Conservation (phyloP, 2,113 vertebrate species). For the Hemichromis elongatus region DNA sequence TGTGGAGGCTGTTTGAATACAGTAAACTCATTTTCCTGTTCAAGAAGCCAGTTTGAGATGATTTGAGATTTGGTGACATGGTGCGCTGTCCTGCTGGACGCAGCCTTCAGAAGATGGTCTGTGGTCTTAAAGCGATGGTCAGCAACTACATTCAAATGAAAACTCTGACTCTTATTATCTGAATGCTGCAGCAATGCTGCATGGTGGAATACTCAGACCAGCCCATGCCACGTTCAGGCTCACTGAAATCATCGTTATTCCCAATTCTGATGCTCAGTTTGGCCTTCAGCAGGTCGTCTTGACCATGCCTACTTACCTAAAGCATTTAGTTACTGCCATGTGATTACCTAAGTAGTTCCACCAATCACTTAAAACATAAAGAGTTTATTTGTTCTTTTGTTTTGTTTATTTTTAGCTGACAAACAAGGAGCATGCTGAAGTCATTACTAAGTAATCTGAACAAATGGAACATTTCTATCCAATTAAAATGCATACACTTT, state of each 20-base stretch:
- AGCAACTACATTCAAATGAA: background rate
- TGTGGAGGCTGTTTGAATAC: fast-evolving
- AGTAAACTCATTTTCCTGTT: background rate
- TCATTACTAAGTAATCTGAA: background rate
- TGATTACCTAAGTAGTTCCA: background rate
- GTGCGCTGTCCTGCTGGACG: background rate
- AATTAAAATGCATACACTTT: fast-evolving
- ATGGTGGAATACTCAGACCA: fast-evolving
- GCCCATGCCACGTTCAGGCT: background rate
- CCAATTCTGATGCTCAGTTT: background rate
- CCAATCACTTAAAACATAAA: background rate
- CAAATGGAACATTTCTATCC: background rate
- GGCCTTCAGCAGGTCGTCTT: background rate
- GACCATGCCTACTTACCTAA: background rate
- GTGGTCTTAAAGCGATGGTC: background rate
- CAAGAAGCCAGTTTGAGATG: background rate
- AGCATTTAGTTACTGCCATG: fast-evolving
- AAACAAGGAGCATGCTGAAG: background rate
- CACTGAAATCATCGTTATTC: fast-evolving
- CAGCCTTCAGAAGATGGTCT: fast-evolving
- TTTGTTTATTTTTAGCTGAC: background rate
- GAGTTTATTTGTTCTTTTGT: fast-evolving
- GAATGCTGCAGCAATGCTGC: background rate
- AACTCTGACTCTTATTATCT: background rate
- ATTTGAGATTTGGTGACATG: background rate